phyloP scores from a whole-genome alignment of 2,888 invertebrate genomes.

The Pachydiplax longipennis region DNA sequence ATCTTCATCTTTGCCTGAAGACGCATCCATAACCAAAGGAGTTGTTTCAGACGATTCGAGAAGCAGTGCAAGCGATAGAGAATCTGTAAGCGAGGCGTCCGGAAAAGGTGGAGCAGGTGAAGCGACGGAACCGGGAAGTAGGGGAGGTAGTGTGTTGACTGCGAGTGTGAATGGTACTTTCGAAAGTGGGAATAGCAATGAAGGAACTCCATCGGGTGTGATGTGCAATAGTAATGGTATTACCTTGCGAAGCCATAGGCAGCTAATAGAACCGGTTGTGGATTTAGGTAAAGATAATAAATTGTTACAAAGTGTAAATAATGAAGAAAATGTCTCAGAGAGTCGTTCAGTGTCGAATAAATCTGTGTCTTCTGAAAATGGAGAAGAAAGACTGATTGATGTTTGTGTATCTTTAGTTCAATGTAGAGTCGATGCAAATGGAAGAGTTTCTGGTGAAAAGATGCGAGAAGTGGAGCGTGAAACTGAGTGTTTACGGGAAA shows the following conservation, averaged over 20 bases:
- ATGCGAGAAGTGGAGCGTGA: constrained; percentile 34
- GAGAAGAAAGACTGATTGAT: constrained; percentile 15
- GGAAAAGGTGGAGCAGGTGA: constrained; percentile 31
- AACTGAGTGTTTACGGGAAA: constrained; percentile 22
- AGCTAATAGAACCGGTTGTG: constrained; percentile 57
- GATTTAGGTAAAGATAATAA: constrained; percentile 39
- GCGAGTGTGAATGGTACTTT: constrained; percentile 9
- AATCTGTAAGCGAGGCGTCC: constrained; percentile 21
- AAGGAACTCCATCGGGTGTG: not conserved
- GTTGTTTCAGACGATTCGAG: constrained; percentile 21
- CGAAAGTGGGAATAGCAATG: not conserved
- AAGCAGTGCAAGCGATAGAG: constrained; percentile 43
- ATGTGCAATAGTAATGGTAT: constrained; percentile 59
- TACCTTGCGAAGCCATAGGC: constrained; percentile 70
- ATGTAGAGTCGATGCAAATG: constrained; percentile 8
- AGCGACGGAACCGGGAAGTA: constrained; percentile 14
- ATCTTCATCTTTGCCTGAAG: constrained; percentile 20
- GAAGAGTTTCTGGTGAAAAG: constrained; percentile 8
- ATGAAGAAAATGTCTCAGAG: not conserved
- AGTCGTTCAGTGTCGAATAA: not conserved
- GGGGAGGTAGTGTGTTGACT: not conserved
- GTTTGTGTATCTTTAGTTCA: not conserved
- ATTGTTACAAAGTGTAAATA: constrained; percentile 3
- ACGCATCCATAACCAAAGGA: constrained; percentile 8
- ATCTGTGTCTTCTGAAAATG: not conserved